These are phyloP conservation scores for Cheilosia impressa DNA, from an alignment of 2,888 invertebrate genomes.

Conservation along the genomic window DNA sequence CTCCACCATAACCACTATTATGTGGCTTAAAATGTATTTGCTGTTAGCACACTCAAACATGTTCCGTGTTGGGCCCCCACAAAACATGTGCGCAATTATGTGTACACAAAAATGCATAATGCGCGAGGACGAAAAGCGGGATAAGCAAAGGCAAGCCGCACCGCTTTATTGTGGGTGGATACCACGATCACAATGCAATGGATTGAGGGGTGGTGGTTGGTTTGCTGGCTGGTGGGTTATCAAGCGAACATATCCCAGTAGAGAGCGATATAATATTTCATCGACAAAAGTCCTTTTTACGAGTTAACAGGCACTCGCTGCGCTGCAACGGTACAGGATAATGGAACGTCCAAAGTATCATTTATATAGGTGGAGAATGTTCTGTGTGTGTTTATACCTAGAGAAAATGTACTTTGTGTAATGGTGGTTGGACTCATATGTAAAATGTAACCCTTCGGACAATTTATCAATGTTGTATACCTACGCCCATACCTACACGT, in stretches of 20 bases:
- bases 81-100: slow-evolving; percentile 67
- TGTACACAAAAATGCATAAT: slow-evolving; percentile 74
- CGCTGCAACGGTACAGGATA: slow-evolving; percentile 40
- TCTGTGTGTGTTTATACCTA: slow-evolving; percentile 23
- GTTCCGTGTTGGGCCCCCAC: slow-evolving; percentile 11
- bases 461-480: slow-evolving; percentile 68
- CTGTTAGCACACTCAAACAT: slow-evolving; percentile 50
- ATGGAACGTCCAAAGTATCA: slow-evolving; percentile 56
- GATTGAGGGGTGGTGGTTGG: background rate
- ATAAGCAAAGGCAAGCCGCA: slow-evolving; percentile 26
- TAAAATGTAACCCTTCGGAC: slow-evolving; percentile 44
- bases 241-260: slow-evolving; percentile 55
- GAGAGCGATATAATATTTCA: slow-evolving; percentile 69
- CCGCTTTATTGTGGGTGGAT: slow-evolving; percentile 13
- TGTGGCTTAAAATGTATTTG: slow-evolving; percentile 60
- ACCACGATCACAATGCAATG: background rate
- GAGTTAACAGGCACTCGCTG: slow-evolving; percentile 65
- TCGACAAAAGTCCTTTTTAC: slow-evolving; percentile 73
- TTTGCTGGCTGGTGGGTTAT: slow-evolving; percentile 14
- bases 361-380: slow-evolving; percentile 42
- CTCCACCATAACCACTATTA: slow-evolving; percentile 7
- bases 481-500: slow-evolving; percentile 23
- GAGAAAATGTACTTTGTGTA: slow-evolving; percentile 24
- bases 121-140: slow-evolving; percentile 59
- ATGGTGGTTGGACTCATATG: slow-evolving; percentile 19